phyloP scores from a whole-genome alignment of 1,140 invertebrate genomes.

The Oncopeltus fasciatus region DNA sequence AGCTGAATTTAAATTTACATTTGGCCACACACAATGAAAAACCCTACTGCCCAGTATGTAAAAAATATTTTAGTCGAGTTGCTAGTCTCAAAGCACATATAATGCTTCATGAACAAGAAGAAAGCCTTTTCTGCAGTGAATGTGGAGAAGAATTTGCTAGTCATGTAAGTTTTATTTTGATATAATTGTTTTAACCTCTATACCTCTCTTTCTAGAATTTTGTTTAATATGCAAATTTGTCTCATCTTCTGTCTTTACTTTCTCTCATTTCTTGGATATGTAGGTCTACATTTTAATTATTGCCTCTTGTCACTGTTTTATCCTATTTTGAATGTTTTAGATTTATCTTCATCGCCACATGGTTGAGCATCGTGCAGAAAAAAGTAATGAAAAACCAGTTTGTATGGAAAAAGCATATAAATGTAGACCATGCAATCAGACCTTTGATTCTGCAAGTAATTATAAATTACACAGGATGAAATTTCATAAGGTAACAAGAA shows the following conservation, averaged over 20 bases:
- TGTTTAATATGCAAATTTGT: too few species aligned
- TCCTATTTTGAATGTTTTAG: conserved; percentile 29
- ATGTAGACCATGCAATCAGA: neutral
- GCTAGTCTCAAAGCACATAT: conserved; percentile 59
- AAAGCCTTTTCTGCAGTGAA: conserved; percentile 48
- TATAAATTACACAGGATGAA: conserved; percentile 38
- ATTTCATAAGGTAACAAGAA: conserved; percentile 34
- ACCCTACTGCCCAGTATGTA: conserved; percentile 49
- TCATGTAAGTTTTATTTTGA: conserved; percentile 40
- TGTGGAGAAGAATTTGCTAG: conserved; percentile 53
- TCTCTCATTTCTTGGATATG: too few species aligned
- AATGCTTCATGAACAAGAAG: conserved; percentile 49
- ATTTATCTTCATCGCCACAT: conserved; percentile 38
- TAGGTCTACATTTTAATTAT: too few species aligned
- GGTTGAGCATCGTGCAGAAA: conserved; percentile 30
- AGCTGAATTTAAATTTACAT: conserved; percentile 44
- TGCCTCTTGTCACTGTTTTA: too few species aligned
- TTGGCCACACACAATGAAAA: conserved; percentile 39
- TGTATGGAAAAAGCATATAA: neutral
- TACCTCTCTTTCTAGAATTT: too few species aligned
- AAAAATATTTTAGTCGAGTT: conserved; percentile 43
- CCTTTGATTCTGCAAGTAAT: neutral
- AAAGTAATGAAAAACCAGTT: neutral
- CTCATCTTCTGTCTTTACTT: too few species aligned
- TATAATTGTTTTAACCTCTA: too few species aligned